Percentiles rank a stretch among this genome's conserved stretches.
phyloP scores from a whole-genome alignment of 2,797 vertebrate genomes.

The Okamejei kenojei region DNA sequence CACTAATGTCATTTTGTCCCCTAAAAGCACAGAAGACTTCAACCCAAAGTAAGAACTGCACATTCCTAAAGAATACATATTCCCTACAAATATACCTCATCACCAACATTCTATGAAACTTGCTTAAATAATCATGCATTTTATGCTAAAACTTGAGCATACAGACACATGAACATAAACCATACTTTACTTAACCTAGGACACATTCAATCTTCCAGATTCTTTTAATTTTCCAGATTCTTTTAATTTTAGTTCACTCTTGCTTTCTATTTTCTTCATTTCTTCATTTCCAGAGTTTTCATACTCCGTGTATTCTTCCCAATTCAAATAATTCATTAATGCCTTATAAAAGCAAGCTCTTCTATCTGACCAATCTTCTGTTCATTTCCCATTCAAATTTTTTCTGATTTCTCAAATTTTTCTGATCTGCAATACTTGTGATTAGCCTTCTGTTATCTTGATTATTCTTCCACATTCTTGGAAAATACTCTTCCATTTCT shows the following conservation, averaged over 20 bases:
- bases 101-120: conserved; percentile 64
- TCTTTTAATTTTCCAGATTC: conserved; percentile 37
- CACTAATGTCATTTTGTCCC: conserved; percentile 42
- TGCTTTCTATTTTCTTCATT: conserved; percentile 94
- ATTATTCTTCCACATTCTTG: conserved; percentile 97
- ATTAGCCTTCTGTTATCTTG: conserved; percentile 99
- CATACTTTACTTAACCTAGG: conserved; percentile 97
- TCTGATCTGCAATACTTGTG: conserved; percentile 95
- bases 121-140: conserved; percentile 82
- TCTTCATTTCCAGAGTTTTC: conserved; percentile 91
- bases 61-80: conserved; percentile 62
- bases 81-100: conserved; percentile 70
- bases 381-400: conserved; percentile 88
- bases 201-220: conserved; percentile 95
- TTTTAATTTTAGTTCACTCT: conserved; percentile 88
- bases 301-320: conserved; percentile 89
- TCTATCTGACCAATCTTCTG: conserved; percentile 96
- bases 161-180: conserved; percentile 92
- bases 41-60: conserved; percentile 67
- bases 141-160: conserved; percentile 78
- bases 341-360: conserved; percentile 87
- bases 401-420: conserved; percentile 56
- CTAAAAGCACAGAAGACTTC: conserved; percentile 42
- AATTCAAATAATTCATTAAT: conserved; percentile 90
- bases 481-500: conserved; percentile 98